Evolutionary conservation across 2,113 vertebrate genomes (phyloP).

Genomic region (Gavia stellata): DNA sequence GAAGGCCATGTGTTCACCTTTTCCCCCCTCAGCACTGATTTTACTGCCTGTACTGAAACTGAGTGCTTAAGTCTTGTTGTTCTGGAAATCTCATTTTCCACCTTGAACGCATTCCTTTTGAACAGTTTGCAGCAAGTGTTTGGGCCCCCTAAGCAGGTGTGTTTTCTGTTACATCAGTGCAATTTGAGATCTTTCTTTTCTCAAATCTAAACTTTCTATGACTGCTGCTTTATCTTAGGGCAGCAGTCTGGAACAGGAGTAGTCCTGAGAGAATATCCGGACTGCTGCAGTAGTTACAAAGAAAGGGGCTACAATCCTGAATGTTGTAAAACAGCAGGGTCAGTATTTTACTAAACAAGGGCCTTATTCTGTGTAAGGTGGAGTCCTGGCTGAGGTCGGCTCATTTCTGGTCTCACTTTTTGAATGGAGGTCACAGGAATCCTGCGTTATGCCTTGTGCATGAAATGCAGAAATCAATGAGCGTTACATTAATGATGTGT

Average conservation of each 20-base stretch:
- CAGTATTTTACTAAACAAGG: not conserved
- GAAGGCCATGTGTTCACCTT: not conserved
- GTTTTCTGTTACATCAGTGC: not conserved
- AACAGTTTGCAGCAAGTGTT: not conserved
- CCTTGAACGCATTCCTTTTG: not conserved
- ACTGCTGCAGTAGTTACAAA: not conserved
- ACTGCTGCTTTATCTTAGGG: not conserved
- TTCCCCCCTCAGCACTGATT: not conserved
- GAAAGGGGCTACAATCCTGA: not conserved
- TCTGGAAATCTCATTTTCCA: not conserved
- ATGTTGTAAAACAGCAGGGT: not conserved
- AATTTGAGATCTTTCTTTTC: not conserved
- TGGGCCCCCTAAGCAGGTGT: not conserved
- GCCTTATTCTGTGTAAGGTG: not conserved
- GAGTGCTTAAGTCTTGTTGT: not conserved
- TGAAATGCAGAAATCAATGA: not conserved
- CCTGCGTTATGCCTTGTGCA: not conserved
- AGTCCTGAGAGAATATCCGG: not conserved
- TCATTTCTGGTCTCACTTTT: not conserved
- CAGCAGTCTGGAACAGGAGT: not conserved
- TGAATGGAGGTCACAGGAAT: not conserved
- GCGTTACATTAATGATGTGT: not conserved
- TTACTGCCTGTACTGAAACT: not conserved
- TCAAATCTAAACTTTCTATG: not conserved
- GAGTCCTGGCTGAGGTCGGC: not conserved